phyloP scores from a whole-genome alignment of 1,140 invertebrate species.

The Drosophila cardini region DNA sequence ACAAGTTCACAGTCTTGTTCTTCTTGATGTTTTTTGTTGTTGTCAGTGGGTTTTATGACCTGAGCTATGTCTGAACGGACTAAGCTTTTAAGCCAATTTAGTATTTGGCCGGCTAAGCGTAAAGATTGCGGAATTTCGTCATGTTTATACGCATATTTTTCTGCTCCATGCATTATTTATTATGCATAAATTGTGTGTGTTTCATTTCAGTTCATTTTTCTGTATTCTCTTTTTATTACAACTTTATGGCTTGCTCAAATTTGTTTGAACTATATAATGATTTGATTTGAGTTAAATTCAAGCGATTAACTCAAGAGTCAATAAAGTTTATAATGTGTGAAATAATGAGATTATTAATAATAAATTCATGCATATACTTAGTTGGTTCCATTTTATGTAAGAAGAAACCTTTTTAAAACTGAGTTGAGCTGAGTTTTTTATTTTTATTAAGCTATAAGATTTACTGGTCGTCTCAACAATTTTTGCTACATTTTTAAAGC shows the following conservation, averaged over 20 bases:
- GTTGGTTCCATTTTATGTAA: neutral
- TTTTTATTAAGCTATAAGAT: neutral
- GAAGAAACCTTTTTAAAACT: neutral
- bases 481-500: slow-evolving; percentile 5
- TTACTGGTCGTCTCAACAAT: neutral
- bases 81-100: slow-evolving; percentile 57
- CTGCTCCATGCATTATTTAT: slow-evolving; percentile 38
- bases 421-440: neutral
- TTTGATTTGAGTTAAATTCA: neutral
- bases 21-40: slow-evolving; percentile 32
- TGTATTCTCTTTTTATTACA: neutral
- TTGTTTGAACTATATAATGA: slow-evolving; percentile 18
- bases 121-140: slow-evolving; percentile 43
- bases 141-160: slow-evolving; percentile 27
- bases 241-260: slow-evolving; percentile 12
- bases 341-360: slow-evolving; percentile 10
- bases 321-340: slow-evolving; percentile 6
- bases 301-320: neutral
- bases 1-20: slow-evolving; percentile 8
- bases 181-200: slow-evolving; percentile 38
- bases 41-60: slow-evolving; percentile 71
- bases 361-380: neutral
- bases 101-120: slow-evolving; percentile 27
- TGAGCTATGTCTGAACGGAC: slow-evolving; percentile 38
- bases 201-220: neutral